Evolutionary conservation across 2,113 vertebrate genomes (phyloP).

Genomic region (Nasalis larvatus): DNA sequence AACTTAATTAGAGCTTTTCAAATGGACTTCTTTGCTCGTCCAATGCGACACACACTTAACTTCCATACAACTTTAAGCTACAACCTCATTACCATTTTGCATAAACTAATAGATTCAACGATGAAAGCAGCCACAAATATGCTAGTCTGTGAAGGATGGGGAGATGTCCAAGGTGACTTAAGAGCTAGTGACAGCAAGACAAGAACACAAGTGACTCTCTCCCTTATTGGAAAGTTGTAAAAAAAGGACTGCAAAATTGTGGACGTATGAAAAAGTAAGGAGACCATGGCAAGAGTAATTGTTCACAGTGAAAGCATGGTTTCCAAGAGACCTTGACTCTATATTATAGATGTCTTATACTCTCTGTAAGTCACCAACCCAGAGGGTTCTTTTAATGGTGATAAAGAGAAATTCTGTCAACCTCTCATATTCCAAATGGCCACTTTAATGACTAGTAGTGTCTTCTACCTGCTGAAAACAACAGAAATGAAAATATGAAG

Average conservation of each 20-base stretch:
- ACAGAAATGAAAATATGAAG: not conserved
- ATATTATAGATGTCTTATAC: not conserved
- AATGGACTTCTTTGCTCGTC: slow-evolving; percentile 49
- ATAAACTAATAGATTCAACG: slow-evolving; percentile 52
- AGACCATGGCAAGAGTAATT: not conserved
- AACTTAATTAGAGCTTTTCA: slow-evolving; percentile 64
- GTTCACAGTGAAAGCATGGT: not conserved
- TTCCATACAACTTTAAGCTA: slow-evolving; percentile 48
- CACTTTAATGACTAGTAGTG: not conserved
- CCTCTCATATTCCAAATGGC: not conserved
- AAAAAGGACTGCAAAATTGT: not conserved
- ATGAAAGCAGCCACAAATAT: slow-evolving; percentile 43
- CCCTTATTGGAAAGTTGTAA: not conserved
- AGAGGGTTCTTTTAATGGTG: not conserved
- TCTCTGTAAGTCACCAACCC: not conserved
- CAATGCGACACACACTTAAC: slow-evolving; percentile 38
- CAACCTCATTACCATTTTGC: slow-evolving; percentile 53
- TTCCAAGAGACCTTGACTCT: not conserved
- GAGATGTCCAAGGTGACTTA: slow-evolving; percentile 28
- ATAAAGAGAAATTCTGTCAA: not conserved
- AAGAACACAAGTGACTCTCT: not conserved
- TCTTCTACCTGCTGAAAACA: not conserved
- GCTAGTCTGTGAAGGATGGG: not conserved
- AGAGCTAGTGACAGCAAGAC: not conserved
- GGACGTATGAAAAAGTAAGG: not conserved